These are phyloP conservation scores for Teleopsis dalmanni DNA, from an alignment of 1,140 invertebrate species.

Conservation along the genomic window DNA sequence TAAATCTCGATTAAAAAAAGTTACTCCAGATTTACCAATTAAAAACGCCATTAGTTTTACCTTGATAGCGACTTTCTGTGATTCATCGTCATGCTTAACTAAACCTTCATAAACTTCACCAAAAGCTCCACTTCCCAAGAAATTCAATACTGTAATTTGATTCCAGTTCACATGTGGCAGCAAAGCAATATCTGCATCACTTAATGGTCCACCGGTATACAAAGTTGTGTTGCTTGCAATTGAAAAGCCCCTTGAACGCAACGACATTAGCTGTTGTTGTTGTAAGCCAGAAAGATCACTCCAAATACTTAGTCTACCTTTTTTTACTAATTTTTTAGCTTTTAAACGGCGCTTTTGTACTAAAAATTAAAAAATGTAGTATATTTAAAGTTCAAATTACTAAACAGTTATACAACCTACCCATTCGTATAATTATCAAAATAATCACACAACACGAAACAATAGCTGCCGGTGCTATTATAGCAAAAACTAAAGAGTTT, in stretches of 20 bases:
- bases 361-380: background rate
- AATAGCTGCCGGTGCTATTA: conserved; percentile 49
- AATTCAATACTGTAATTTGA: conserved; percentile 74
- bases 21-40: no score
- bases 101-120: conserved; percentile 92
- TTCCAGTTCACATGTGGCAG: conserved; percentile 77
- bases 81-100: conserved; percentile 55
- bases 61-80: conserved; percentile 76
- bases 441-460: conserved; percentile 40
- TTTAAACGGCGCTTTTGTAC: conserved; percentile 27
- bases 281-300: conserved; percentile 82
- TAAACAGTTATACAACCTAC: conserved; percentile 13
- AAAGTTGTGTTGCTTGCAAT: conserved; percentile 70
- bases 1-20: no score
- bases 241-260: conserved; percentile 59
- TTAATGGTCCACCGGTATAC: conserved; percentile 55
- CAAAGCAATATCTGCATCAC: conserved; percentile 59
- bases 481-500: conserved; percentile 49
- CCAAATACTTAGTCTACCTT: conserved; percentile 40
- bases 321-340: conserved; percentile 35
- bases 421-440: conserved; percentile 46
- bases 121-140: conserved; percentile 92
- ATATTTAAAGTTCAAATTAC: background rate
- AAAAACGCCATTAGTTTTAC: conserved; percentile 46
- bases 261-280: conserved; percentile 56